These are phyloP conservation scores for Heterochromis multidens DNA, from an alignment of 2,113 vertebrate species.

Conservation along the genomic window DNA sequence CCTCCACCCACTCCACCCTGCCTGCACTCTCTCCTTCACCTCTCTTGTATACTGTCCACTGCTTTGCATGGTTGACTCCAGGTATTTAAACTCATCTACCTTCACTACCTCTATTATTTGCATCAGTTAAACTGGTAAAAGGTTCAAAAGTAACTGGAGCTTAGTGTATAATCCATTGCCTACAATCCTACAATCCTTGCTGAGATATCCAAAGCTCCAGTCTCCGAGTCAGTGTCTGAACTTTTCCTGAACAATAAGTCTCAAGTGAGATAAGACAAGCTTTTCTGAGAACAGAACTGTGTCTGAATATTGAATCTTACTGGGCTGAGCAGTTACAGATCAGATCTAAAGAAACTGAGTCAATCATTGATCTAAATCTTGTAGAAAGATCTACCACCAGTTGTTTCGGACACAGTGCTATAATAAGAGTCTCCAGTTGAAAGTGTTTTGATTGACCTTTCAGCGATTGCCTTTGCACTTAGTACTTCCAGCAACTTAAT, in stretches of 20 bases:
- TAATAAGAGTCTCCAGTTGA: background rate
- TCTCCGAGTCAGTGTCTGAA: background rate
- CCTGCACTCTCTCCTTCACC: background rate
- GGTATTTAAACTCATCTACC: background rate
- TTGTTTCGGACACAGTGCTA: constrained; percentile 28
- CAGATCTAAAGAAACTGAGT: constrained; percentile 14
- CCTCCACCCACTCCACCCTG: background rate
- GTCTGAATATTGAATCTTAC: background rate
- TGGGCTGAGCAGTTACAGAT: background rate
- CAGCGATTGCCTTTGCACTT: background rate
- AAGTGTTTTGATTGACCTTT: background rate
- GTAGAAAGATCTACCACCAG: background rate
- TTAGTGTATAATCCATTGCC: background rate
- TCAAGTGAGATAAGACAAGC: background rate
- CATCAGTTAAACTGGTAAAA: background rate
- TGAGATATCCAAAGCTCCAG: background rate
- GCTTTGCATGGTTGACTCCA: background rate
- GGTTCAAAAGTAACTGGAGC: background rate
- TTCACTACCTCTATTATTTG: background rate
- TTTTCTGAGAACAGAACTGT: background rate
- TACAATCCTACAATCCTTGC: background rate
- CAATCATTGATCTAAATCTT: constrained; percentile 27
- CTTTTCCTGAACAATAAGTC: background rate
- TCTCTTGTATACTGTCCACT: background rate
- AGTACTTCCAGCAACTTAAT: background rate